Evolutionary conservation across 2,797 vertebrate genomes (phyloP).

Genomic region (Margarornis squamiger): DNA sequence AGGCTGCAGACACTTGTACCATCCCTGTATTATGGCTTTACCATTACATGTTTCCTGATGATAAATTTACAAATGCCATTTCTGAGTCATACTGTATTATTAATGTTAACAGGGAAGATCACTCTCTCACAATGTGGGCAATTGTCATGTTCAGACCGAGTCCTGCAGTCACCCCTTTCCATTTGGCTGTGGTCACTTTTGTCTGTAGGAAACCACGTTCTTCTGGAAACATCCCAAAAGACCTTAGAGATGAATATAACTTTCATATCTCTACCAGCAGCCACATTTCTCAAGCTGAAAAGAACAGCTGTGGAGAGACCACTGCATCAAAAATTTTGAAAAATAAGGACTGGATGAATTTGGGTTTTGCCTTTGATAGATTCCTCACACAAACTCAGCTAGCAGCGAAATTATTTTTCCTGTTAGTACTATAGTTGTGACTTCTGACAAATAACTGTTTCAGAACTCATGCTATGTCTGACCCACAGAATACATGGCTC

Average conservation of each 20-base stretch:
- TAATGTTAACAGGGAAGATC: not conserved
- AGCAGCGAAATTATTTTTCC: not conserved
- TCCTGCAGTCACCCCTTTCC: not conserved
- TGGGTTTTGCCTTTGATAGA: not conserved
- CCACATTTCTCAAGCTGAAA: not conserved
- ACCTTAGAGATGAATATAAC: not conserved
- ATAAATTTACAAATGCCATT: not conserved
- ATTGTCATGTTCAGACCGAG: not conserved
- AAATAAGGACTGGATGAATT: not conserved
- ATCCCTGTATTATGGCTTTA: not conserved
- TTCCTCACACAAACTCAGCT: not conserved
- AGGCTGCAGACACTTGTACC: not conserved
- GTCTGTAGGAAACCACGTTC: not conserved
- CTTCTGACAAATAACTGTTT: not conserved
- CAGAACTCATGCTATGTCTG: not conserved
- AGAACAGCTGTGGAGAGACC: not conserved
- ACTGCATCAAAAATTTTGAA: not conserved
- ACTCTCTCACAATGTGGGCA: not conserved
- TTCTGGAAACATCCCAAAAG: not conserved
- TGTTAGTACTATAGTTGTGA: not conserved
- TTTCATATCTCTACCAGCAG: not conserved
- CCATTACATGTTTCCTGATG: not conserved
- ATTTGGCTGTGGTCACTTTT: not conserved
- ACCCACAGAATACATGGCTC: not conserved
- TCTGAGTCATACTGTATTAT: not conserved